Evolutionary conservation across 2,113 vertebrate species (phyloP), one percentile per base, ranked within the genome.

Genomic region (Larimichthys crocea): DNA sequence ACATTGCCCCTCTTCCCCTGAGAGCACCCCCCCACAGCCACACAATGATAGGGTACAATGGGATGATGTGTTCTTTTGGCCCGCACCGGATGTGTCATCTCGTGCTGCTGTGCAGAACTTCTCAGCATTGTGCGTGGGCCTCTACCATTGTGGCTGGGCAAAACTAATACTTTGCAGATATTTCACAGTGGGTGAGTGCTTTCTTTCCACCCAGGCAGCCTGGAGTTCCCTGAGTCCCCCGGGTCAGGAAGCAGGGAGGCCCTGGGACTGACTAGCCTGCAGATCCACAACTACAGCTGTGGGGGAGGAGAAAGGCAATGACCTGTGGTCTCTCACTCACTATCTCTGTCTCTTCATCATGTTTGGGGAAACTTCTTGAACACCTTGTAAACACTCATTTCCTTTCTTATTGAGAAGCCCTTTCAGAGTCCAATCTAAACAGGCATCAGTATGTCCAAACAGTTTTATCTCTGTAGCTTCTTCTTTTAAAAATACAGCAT

Each of bases 121-220:
- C 86, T 85, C 80, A 50, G 69, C 83, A 91, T 92, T 92, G 85
- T 93, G 86, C 85, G 74, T 57, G 62, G 89, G 66, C 85, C 79
- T 81, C 83, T 80, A 67, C 78, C 80, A 86, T 87, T 91, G 89
- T 86, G 57, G 67, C 74, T 3, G 5, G 48, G 61, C 82, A 73
- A 75, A 79, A 52, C 83, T 88, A 84, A 90, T 82, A 86, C 87
- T 84, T 75, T 80, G 83, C 87, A 88, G 82, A 93, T 89, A 89
- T 89, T 89, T 92, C 90, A 90, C 92, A 93, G 84, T 92, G 87
- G 88, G 57, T 89, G 89, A 88, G 55, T 80, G 86, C 87, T 89
- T 94, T 93, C 82, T 89, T 76, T 86, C 44, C 15, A 49, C 57
- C 71, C 62, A 76, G 74, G 79, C 59, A 67, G 87, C 76, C 82